Conservation (phyloP, 1,140 invertebrate genomes). For the Orussus abietinus region DNA sequence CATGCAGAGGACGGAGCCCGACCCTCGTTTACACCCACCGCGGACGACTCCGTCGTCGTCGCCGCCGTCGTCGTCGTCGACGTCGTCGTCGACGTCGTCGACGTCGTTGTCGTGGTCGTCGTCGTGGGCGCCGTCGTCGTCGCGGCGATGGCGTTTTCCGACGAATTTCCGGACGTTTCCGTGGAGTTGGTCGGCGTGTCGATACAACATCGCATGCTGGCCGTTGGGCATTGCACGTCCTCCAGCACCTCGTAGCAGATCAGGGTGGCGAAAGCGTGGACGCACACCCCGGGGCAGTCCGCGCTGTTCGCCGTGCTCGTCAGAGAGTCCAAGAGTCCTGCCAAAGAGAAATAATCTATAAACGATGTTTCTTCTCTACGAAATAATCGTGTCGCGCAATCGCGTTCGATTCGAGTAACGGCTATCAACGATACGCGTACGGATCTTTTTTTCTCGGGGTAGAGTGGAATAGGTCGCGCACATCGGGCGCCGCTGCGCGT, state of each 20-base stretch:
- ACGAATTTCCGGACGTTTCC: slow-evolving; percentile 21
- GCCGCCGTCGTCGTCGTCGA: slow-evolving; percentile 45
- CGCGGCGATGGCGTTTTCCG: slow-evolving; percentile 25
- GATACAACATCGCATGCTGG: slow-evolving; percentile 78
- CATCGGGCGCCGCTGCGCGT: too few species aligned
- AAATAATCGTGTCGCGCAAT: too few species aligned
- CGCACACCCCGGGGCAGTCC: slow-evolving; percentile 81
- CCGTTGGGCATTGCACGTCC: slow-evolving; percentile 71
- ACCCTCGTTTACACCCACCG: too few species aligned
- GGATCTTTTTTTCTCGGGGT: too few species aligned
- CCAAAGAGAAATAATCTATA: slow-evolving; percentile 30
- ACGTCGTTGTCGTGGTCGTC: slow-evolving; percentile 23
- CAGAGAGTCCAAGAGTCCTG: slow-evolving; percentile 77
- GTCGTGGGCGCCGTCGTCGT: slow-evolving; percentile 36
- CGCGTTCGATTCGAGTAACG: too few species aligned
- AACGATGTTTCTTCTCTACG: too few species aligned
- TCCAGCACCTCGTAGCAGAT: slow-evolving; percentile 81
- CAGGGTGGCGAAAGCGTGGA: slow-evolving; percentile 74
- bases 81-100: slow-evolving; percentile 39
- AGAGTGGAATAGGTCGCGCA: too few species aligned
- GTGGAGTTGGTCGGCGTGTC: slow-evolving; percentile 59
- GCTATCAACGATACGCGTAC: too few species aligned
- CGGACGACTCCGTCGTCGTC: slow-evolving; percentile 25
- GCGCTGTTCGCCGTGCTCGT: slow-evolving; percentile 77
- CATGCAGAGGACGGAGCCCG: too few species aligned